Conservation (phyloP, 2,113 vertebrate species). For the Pachypanchax playfairii region DNA sequence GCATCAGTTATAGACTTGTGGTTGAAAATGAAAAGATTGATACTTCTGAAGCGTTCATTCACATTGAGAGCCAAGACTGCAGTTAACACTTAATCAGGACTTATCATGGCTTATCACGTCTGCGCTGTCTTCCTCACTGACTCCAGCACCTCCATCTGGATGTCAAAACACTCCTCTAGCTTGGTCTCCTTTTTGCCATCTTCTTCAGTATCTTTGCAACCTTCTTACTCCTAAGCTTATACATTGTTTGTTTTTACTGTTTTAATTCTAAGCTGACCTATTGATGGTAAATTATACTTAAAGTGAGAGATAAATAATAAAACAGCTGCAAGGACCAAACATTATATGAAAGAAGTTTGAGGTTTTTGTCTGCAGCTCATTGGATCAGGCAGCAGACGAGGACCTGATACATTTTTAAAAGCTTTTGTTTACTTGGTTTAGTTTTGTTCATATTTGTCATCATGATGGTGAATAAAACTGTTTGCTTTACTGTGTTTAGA, state of each 20-base stretch:
- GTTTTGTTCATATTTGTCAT: neutral
- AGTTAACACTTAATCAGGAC: conserved; percentile 42
- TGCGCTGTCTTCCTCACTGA: conserved; percentile 14
- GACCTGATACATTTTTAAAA: neutral
- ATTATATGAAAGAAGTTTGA: too few relatives aligned
- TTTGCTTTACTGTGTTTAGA: neutral
- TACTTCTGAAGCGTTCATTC: conserved; percentile 19
- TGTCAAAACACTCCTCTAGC: conserved; percentile 7
- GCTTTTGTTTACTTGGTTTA: neutral
- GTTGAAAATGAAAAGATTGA: conserved; percentile 8
- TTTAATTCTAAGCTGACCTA: neutral
- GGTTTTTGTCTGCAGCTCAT: too few relatives aligned
- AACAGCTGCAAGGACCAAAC: neutral
- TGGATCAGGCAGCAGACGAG: neutral
- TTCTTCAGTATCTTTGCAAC: neutral
- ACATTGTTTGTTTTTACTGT: neutral
- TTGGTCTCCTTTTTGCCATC: conserved; percentile 8
- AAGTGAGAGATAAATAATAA: too few relatives aligned
- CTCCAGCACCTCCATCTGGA: conserved; percentile 46
- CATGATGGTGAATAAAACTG: neutral
- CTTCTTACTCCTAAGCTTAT: conserved; percentile 3
- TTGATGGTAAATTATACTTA: conserved; percentile 2
- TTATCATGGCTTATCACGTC: conserved; percentile 29
- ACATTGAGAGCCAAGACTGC: conserved; percentile 16
- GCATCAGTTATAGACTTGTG: neutral